Conservation (phyloP, 2,797 vertebrate species). For the Acridotheres tristis region DNA sequence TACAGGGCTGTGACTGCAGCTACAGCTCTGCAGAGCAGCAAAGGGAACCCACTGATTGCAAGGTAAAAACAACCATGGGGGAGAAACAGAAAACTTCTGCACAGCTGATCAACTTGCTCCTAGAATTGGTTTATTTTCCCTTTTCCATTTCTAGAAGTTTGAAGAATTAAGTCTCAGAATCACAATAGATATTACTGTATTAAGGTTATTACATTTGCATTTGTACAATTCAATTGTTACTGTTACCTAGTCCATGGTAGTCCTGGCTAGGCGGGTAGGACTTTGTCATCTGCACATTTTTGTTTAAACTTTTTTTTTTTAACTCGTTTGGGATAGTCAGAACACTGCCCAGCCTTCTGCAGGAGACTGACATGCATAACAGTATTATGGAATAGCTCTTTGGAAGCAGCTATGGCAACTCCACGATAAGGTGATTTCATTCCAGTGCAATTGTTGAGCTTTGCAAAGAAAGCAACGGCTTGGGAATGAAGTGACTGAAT, state of each 20-base stretch:
- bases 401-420: not conserved
- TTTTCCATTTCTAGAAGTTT: not conserved
- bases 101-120: too few relatives aligned
- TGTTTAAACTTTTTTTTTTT: not conserved
- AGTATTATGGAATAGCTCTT: not conserved
- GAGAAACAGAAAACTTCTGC: not conserved
- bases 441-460: not conserved
- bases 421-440: conserved; percentile 25
- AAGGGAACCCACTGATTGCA: not conserved
- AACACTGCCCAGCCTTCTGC: not conserved
- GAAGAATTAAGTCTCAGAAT: not conserved
- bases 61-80: not conserved
- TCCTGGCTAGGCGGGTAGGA: not conserved
- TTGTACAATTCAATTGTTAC: not conserved
- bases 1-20: not conserved
- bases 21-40: accelerated
- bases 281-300: not conserved
- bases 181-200: not conserved
- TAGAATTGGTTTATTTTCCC: not conserved
- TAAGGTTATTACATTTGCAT: not conserved
- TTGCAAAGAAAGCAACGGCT: not conserved
- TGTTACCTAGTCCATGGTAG: not conserved
- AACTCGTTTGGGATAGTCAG: not conserved
- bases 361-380: not conserved
- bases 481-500: conserved; percentile 12